These are phyloP conservation scores for Cryptus viduatorius DNA, from an alignment of 2,888 invertebrate genomes.

Conservation along the genomic window DNA sequence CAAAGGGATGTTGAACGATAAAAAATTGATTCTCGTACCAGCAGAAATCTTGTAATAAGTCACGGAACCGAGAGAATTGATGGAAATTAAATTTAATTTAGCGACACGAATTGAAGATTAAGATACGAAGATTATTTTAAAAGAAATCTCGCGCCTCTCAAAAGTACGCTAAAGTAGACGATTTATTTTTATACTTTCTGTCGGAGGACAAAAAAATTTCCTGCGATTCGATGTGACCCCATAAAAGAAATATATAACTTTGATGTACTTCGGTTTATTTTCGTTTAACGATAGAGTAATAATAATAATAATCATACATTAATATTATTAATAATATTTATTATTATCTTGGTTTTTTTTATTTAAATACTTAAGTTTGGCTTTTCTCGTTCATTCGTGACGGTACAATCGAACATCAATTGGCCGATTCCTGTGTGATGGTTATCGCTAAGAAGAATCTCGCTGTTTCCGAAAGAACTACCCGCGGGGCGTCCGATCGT, in stretches of 20 bases:
- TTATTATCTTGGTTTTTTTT: neutral
- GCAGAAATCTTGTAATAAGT: too few relatives aligned
- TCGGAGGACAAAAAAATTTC: neutral
- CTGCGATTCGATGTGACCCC: neutral
- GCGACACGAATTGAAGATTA: too few relatives aligned
- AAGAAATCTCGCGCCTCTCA: too few relatives aligned
- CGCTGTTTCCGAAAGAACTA: neutral
- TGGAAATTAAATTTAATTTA: too few relatives aligned
- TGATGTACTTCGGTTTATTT: neutral
- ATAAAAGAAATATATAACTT: neutral
- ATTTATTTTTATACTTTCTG: neutral
- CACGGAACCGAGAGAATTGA: too few relatives aligned
- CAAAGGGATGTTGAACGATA: too few relatives aligned
- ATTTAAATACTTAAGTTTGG: neutral
- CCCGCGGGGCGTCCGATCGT: neutral
- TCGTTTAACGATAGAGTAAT: neutral
- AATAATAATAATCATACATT: too few relatives aligned
- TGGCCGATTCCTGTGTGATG: neutral
- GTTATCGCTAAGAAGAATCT: neutral
- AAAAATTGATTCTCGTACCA: too few relatives aligned
- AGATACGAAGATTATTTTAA: too few relatives aligned
- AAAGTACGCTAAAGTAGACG: too few relatives aligned
- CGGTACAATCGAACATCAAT: neutral
- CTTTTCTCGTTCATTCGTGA: neutral
- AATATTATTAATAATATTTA: neutral